Evolutionary conservation across 2,888 invertebrate species (phyloP), one percentile per base, ranked within the genome.

Genomic region (Amphipoea lucens): DNA sequence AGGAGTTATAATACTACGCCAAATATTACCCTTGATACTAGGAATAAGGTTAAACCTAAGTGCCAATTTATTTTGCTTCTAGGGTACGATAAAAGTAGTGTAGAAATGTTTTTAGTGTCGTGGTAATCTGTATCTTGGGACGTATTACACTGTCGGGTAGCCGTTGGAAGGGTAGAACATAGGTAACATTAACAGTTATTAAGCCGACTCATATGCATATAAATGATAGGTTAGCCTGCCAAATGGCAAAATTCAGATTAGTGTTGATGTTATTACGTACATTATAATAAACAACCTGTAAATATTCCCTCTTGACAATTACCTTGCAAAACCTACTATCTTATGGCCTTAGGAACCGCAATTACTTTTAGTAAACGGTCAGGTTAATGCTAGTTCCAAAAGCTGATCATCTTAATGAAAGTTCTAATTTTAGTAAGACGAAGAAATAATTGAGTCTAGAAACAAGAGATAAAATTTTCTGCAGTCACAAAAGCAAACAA

Each of bases 41-140:
- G 45, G 12, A 42, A 63, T 72, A 63, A 72, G 17, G 45, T 42
- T 63, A 42, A 74, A 74, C 42, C 12, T 68, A 74, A 83, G 36
- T 72, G 36, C 36, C 67, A 51, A 78, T 83, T 72, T 74, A 71
- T 74, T 74, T 82, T 29, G 20, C 63, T 66, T 62, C 45, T 40
- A 66, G 48, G 36, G n/a, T 11, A 48, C 69, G 36, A n/a, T 74
- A 76, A 72, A 74, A 72, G 48, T 71, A 14, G 12, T 51, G 51
- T 2, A 17, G 74, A 57, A 74, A 74, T 74, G 17, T 67, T 60
- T 76, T 76, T 76, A 72, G 6, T n/a, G 72, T 42, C 48, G 67
- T 20, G 11, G 36, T 69, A 54, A 72, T 65, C 23, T 48, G 75
- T 74, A n/a, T 42, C 84, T 17, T 12, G 74, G 71, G 84, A 74